Conservation (phyloP, 2,888 invertebrate genomes). For the Sphaerophoria rueppellii region DNA sequence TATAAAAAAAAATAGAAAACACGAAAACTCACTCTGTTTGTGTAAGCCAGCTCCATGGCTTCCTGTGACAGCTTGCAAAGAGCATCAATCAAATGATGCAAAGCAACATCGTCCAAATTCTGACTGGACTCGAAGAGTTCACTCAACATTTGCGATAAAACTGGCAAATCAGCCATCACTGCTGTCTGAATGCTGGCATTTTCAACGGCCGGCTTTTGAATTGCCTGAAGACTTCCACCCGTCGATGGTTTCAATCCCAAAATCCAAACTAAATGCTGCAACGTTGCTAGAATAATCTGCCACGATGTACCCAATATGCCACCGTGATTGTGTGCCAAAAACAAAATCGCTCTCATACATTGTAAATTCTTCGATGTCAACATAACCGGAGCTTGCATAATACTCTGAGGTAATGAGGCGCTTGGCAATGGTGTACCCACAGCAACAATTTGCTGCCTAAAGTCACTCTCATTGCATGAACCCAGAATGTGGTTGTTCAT, state of each 20-base stretch:
- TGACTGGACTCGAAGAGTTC: slow-evolving; percentile 97
- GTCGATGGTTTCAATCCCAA: slow-evolving; percentile 97
- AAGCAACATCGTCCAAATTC: slow-evolving; percentile 95
- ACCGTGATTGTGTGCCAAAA: slow-evolving; percentile 95
- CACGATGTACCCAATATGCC: slow-evolving; percentile 95
- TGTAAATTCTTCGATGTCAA: slow-evolving; percentile 98
- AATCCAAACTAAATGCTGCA: slow-evolving; percentile 97
- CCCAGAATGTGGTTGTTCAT: slow-evolving; percentile 83
- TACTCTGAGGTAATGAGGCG: slow-evolving; percentile 89
- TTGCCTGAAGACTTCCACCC: slow-evolving; percentile 95
- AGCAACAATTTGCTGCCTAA: slow-evolving; percentile 96
- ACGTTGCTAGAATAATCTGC: slow-evolving; percentile 96
- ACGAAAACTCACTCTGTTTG: slow-evolving; percentile 86
- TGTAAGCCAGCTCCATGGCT: slow-evolving; percentile 98
- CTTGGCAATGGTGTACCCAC: slow-evolving; percentile 97
- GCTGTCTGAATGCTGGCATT: slow-evolving; percentile 95
- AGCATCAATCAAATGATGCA: slow-evolving; percentile 98
- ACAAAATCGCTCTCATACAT: slow-evolving; percentile 95
- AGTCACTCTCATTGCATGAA: slow-evolving; percentile 86
- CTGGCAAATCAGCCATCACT: slow-evolving; percentile 97
- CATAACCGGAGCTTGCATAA: slow-evolving; percentile 89
- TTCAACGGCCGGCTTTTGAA: slow-evolving; percentile 88
- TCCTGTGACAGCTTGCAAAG: slow-evolving; percentile 97
- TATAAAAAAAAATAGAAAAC: background rate
- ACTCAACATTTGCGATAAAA: slow-evolving; percentile 94